These are phyloP conservation scores for Eleutherodactylus coqui DNA, from an alignment of 2,797 vertebrate species.

Conservation along the genomic window DNA sequence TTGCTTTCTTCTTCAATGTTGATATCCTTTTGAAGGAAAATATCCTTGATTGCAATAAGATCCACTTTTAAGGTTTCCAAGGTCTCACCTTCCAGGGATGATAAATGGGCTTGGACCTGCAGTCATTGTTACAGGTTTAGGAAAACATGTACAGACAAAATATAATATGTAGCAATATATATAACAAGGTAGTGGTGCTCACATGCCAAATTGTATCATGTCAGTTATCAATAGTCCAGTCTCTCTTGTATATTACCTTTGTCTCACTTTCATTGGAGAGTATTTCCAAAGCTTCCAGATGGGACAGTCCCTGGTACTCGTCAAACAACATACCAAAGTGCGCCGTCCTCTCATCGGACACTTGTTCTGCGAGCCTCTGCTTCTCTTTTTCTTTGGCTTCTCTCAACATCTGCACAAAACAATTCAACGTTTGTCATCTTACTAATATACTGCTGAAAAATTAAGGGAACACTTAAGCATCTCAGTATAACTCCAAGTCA, in stretches of 20 bases:
- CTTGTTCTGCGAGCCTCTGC: slow-evolving; percentile 84
- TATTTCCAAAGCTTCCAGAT: slow-evolving; percentile 97
- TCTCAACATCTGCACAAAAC: slow-evolving; percentile 84
- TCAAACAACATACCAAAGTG: slow-evolving; percentile 97
- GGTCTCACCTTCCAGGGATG: slow-evolving; percentile 81
- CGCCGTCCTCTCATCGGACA: slow-evolving; percentile 84
- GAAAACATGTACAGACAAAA: not conserved
- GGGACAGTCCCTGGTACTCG: slow-evolving; percentile 95
- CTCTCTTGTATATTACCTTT: slow-evolving; percentile 77
- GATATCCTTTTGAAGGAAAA: slow-evolving; percentile 83
- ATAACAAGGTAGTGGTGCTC: not conserved
- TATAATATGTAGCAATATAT: not conserved
- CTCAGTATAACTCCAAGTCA: too few species aligned
- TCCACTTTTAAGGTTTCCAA: slow-evolving; percentile 87
- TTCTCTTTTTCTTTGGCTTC: slow-evolving; percentile 98
- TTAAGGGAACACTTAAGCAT: too few species aligned
- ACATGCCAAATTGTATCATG: too few species aligned
- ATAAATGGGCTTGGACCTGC: slow-evolving; percentile 90
- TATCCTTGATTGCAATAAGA: slow-evolving; percentile 90
- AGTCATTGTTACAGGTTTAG: slow-evolving; percentile 45
- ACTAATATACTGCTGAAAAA: not conserved
- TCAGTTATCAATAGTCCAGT: not conserved
- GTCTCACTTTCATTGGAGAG: slow-evolving; percentile 95
- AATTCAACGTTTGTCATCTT: not conserved
- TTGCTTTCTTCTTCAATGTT: slow-evolving; percentile 72